Evolutionary conservation across 2,113 vertebrate species (phyloP).

Genomic region (Sorex araneus): DNA sequence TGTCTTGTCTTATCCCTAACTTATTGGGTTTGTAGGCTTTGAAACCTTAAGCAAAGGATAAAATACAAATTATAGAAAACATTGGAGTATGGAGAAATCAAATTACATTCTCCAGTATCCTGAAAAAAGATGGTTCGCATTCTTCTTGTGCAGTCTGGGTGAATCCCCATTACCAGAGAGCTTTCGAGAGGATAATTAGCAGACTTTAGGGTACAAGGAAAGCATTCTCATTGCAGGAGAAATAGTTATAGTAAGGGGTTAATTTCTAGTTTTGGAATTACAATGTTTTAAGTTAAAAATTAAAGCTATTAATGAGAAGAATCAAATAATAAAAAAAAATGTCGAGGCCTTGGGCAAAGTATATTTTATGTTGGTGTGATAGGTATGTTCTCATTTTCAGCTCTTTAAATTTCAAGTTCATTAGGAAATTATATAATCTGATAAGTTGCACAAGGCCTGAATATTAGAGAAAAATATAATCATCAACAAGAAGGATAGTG

Average conservation of each 20-base stretch:
- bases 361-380: background rate
- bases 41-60: conserved; percentile 96
- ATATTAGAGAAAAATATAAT: conserved; percentile 75
- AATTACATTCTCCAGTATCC: conserved; percentile 87
- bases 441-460: conserved; percentile 38
- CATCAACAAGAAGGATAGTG: conserved; percentile 72
- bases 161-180: conserved; percentile 80
- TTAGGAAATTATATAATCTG: conserved; percentile 63
- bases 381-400: background rate
- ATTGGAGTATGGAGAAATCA: conserved; percentile 89
- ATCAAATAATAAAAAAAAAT: conserved; percentile 19
- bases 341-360: background rate
- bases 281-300: conserved; percentile 28
- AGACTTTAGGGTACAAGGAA: conserved; percentile 79
- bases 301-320: conserved; percentile 61
- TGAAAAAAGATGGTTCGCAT: conserved; percentile 78
- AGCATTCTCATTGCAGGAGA: conserved; percentile 69
- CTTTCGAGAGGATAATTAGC: conserved; percentile 87
- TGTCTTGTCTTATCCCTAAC: conserved; percentile 95
- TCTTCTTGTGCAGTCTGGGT: conserved; percentile 74
- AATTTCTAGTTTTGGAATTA: conserved; percentile 83
- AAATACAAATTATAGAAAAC: conserved; percentile 92
- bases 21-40: conserved; percentile 93
- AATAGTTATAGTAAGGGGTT: conserved; percentile 83
- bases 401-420: conserved; percentile 56